These are phyloP conservation scores for Chrysolina americana DNA, from an alignment of 2,888 invertebrate species.

Conservation along the genomic window DNA sequence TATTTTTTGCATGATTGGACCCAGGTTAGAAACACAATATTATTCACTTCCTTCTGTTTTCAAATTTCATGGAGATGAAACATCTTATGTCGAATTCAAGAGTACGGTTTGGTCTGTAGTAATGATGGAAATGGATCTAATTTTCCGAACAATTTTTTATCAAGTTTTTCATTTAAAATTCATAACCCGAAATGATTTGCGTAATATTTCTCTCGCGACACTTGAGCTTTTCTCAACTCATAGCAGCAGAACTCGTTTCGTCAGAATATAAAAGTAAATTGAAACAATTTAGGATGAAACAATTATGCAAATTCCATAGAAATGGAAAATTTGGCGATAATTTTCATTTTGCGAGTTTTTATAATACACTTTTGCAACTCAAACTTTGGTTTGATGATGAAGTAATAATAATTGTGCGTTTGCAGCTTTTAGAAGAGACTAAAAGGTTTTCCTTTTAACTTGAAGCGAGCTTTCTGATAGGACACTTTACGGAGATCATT, in stretches of 20 bases:
- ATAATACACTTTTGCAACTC: constrained; percentile 37
- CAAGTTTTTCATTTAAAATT: constrained; percentile 20
- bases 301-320: constrained; percentile 50
- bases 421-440: neutral
- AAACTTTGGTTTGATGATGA: neutral
- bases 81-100: neutral
- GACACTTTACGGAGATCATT: neutral
- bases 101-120: neutral
- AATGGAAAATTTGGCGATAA: constrained; percentile 50
- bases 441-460: neutral
- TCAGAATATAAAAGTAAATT: constrained; percentile 51
- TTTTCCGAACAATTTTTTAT: neutral
- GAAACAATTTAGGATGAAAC: constrained; percentile 49
- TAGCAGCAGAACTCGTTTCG: constrained; percentile 38
- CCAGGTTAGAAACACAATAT: too few species aligned
- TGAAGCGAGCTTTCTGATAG: neutral
- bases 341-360: constrained; percentile 47
- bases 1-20: too few species aligned
- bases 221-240: constrained; percentile 34
- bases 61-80: neutral
- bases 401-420: neutral
- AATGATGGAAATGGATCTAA: neutral
- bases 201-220: constrained; percentile 43
- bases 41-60: too few species aligned
- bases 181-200: constrained; percentile 39